phyloP scores from a whole-genome alignment of 2,797 vertebrate species.

The Aldrovandia affinis region DNA sequence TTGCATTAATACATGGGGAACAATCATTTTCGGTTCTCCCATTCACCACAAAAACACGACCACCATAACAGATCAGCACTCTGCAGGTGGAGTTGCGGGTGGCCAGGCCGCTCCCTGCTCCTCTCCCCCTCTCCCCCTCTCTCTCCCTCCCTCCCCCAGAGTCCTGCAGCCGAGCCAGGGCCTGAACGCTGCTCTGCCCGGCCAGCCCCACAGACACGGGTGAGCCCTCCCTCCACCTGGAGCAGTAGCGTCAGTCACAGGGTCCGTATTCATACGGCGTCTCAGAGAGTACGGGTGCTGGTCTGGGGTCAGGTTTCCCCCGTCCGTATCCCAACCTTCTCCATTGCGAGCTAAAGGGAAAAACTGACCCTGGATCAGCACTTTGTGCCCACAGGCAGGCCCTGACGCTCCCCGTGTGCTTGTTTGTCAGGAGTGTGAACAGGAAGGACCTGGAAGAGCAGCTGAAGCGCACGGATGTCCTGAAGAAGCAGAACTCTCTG shows the following conservation, averaged over 20 bases:
- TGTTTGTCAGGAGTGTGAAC: constrained; percentile 73
- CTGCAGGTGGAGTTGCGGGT: too few species aligned
- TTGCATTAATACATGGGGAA: too few species aligned
- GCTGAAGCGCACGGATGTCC: constrained; percentile 81
- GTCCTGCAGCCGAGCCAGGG: constrained; percentile 78
- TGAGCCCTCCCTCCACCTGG: constrained; percentile 42
- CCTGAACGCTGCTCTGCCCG: constrained; percentile 73
- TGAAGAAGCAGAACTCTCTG: constrained; percentile 79
- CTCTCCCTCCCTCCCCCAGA: constrained; percentile 50
- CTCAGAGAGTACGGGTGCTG: too few species aligned
- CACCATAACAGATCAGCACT: not conserved
- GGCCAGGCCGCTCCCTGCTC: not conserved
- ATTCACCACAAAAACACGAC: too few species aligned
- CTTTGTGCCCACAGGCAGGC: too few species aligned
- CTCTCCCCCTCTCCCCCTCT: not conserved
- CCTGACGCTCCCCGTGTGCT: not conserved
- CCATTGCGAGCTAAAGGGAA: not conserved
- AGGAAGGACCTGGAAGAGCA: constrained; percentile 81
- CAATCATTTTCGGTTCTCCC: too few species aligned
- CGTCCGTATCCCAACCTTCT: too few species aligned
- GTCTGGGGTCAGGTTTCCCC: too few species aligned
- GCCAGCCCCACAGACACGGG: constrained; percentile 78
- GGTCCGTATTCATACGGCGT: fast-evolving
- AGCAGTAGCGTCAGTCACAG: too few species aligned
- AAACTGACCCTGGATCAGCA: not conserved